Base-by-base conservation (phyloP, 2,888 invertebrate species). In the Rhogogaster chlorosoma region DNA sequence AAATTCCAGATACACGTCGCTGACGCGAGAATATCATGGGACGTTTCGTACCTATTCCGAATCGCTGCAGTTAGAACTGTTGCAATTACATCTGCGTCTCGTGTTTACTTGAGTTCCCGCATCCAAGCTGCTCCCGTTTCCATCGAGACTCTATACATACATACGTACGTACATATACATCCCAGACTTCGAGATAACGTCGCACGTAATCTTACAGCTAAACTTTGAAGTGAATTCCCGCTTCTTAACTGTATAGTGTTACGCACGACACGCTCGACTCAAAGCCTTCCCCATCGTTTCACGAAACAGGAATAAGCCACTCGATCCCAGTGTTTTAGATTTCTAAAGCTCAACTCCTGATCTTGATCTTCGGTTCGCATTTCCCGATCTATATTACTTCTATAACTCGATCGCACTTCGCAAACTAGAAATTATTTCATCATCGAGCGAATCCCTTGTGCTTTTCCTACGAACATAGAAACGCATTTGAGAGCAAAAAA, bases 1-100 rank as follows among this genome's bases (percentile, higher is more conserved):
- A 42, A 73, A 73, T 73, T 73, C 38, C 71, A 73, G 22, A 42
- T 73, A n/a, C 42, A n/a, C 42, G 71, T 73, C 42, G 71, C 7
- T 73, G 71, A 73, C 71, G 71, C 42, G 38, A 71, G 42, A 73
- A 42, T 73, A 15, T 73, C 42, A 42, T 29, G 18, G 18, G n/a
- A n/a, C 71, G 42, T n/a, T 29, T 73, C 71, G 6, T 36, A 42
- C 26, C 7, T 36, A 18, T 12, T 29, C 22, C 4, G 18, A 3
- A 45, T 2, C 36, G 22, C 1, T 10, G 71, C 7, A 53, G n/a
- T 5, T 10, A 42, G 4, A 73, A 42, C 18, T 42, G 22, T 73
- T 42, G 42, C 71, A 42, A 73, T 73, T 70, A 70, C 70, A 36
- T 70, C 36, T 36, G 5, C 5, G 67, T 67, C 67, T 67, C 32